phyloP scores from a whole-genome alignment of 92 coral and sea anemone species.

The Hydrozoanthus gracilis region DNA sequence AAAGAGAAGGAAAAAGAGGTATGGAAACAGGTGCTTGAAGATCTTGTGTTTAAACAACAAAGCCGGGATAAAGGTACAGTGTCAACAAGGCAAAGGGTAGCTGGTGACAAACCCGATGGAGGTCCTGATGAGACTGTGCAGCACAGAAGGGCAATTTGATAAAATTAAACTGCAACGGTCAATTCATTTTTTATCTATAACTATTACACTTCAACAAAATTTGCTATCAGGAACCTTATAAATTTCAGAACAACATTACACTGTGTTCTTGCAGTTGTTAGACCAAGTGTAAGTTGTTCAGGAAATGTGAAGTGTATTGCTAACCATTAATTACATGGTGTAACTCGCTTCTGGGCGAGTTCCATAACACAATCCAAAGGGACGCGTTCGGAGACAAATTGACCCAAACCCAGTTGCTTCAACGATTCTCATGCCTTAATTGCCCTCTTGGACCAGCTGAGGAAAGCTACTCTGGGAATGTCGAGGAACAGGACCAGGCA shows the following conservation, averaged over 20 bases:
- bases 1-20: no score
- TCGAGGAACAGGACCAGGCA: no score
- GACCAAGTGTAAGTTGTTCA: not conserved
- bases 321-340: no score
- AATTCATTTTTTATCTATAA: not conserved
- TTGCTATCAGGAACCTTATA: not conserved
- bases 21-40: no score
- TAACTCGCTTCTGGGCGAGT: no score
- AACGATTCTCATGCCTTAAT: no score
- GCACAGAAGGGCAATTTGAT: constrained; percentile 3
- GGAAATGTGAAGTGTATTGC: not conserved
- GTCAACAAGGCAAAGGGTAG: not conserved
- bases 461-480: no score
- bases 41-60: not conserved
- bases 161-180: not conserved
- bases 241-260: not conserved
- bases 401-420: no score
- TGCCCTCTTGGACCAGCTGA: no score
- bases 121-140: constrained; percentile 10
- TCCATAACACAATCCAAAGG: no score
- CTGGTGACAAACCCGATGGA: constrained; percentile 15
- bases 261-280: not conserved
- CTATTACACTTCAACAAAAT: not conserved
- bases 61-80: constrained; percentile 8
- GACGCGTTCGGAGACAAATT: no score